Conservation (phyloP, 2,113 vertebrate species). For the Natator depressus region DNA sequence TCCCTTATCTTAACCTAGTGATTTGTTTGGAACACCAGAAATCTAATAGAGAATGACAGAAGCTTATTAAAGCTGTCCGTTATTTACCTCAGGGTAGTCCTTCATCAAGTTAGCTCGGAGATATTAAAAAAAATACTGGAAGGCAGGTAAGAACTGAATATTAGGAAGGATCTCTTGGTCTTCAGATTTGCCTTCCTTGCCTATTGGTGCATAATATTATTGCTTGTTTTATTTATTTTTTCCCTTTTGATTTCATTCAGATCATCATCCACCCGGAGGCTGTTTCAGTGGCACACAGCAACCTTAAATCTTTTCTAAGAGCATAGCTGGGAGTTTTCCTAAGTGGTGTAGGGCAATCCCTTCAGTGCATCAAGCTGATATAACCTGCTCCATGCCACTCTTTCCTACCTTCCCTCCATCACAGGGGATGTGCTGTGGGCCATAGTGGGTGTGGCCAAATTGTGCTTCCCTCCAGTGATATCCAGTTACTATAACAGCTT, state of each 20-base stretch:
- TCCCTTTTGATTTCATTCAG: not conserved
- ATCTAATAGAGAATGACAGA: not conserved
- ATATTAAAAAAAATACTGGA: not conserved
- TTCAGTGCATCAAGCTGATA: accelerated
- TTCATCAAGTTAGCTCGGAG: not conserved
- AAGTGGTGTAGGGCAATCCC: not conserved
- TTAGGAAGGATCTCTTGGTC: not conserved
- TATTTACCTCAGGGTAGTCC: not conserved
- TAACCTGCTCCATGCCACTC: not conserved
- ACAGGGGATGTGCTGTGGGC: not conserved
- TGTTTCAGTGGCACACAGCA: not conserved
- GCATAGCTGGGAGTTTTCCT: not conserved
- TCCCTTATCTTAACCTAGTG: not conserved
- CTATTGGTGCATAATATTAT: not conserved
- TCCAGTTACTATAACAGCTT: not conserved
- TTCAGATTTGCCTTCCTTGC: not conserved
- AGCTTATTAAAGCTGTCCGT: not conserved
- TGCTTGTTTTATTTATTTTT: not conserved
- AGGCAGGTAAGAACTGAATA: not conserved
- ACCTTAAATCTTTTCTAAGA: not conserved
- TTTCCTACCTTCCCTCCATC: not conserved
- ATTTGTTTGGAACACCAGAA: not conserved
- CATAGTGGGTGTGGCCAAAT: not conserved
- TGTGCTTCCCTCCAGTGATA: not conserved
- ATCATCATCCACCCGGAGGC: not conserved